Conservation (phyloP, 2,888 invertebrate species). For the Yponomeuta malinellus region DNA sequence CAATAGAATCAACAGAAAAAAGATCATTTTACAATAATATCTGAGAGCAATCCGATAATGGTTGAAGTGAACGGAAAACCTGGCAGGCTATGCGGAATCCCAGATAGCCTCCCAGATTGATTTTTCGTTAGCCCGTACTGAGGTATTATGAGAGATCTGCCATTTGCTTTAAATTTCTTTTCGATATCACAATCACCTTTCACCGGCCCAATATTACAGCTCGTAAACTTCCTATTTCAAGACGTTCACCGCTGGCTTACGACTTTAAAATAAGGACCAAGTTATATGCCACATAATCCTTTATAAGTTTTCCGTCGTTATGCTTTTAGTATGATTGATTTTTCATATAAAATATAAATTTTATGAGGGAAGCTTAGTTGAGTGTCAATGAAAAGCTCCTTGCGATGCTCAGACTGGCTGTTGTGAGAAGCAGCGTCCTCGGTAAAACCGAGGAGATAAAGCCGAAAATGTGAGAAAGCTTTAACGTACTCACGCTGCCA, state of each 20-base stretch:
- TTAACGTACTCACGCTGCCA: slow-evolving; percentile 3
- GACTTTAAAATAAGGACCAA: not conserved
- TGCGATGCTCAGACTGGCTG: not conserved
- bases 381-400: not conserved
- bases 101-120: slow-evolving; percentile 22
- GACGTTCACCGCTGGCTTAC: not conserved
- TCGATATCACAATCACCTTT: not conserved
- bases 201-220: not conserved
- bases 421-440: not conserved
- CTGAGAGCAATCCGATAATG: no score
- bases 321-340: not conserved
- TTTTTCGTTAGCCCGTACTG: slow-evolving; percentile 30
- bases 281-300: not conserved
- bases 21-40: no score
- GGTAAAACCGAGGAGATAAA: no score
- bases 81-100: no score
- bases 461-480: no score
- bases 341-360: not conserved
- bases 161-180: not conserved
- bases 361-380: not conserved
- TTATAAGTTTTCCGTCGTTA: not conserved
- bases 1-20: no score
- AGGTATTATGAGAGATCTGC: not conserved
- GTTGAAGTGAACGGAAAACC: no score
- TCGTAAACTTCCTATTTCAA: not conserved